A percentile compares a stretch with the other conserved stretches of the same genome.
These are phyloP conservation scores for Cosmorhoe ocellata DNA, from an alignment of 2,888 invertebrate species.

Conservation along the genomic window DNA sequence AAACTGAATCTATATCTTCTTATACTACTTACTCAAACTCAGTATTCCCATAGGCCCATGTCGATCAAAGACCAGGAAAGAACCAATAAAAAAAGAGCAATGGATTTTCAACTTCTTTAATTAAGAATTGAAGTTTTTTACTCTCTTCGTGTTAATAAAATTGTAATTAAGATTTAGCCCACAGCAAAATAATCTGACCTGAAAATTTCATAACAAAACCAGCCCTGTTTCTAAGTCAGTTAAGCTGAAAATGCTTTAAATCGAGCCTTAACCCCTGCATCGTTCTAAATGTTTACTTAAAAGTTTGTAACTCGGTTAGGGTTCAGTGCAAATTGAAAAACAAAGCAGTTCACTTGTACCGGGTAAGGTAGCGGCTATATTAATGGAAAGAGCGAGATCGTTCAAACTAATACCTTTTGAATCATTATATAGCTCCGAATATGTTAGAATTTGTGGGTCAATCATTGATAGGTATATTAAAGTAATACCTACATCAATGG, in stretches of 20 bases:
- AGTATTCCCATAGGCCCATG: too few relatives aligned
- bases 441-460: too few relatives aligned
- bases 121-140: too few relatives aligned
- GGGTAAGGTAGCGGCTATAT: conserved; percentile 9
- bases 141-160: not conserved
- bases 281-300: conserved; percentile 46
- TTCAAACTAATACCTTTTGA: too few relatives aligned
- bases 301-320: conserved; percentile 48
- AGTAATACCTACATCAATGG: too few relatives aligned
- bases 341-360: conserved; percentile 41
- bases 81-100: too few relatives aligned
- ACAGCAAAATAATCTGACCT: conserved; percentile 13
- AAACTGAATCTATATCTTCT: too few relatives aligned
- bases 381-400: not conserved
- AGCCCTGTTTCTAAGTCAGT: conserved; percentile 8
- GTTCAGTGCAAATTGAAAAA: conserved; percentile 56
- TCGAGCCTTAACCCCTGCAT: conserved; percentile 30
- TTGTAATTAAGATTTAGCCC: conserved; percentile 13
- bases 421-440: too few relatives aligned
- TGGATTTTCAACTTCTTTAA: too few relatives aligned
- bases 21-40: too few relatives aligned
- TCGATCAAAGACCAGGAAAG: too few relatives aligned
- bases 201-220: conserved; percentile 4
- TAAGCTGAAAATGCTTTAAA: conserved; percentile 15
- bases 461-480: too few relatives aligned